Base-by-base conservation (phyloP, 1,140 invertebrate species). In the Drosophila sp. region DNA sequence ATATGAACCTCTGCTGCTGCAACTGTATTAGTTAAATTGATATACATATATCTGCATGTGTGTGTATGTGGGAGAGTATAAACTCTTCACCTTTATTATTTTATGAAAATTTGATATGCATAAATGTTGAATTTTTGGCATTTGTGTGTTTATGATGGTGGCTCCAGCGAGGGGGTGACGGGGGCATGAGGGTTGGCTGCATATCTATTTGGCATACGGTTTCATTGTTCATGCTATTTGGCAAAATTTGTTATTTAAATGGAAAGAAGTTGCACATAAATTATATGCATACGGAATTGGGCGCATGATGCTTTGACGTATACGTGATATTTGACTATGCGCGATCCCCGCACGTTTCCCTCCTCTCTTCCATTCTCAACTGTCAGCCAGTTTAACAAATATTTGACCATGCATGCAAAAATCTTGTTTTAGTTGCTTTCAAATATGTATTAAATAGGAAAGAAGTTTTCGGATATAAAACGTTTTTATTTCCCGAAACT, bases 21-120 rank as follows among this genome's bases (percentile, higher is more conserved):
- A 61, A 66, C 65, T 51, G 36, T 65, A 59, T 73, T 81, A 64
- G 72, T 62, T 54, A 66, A 57, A 65, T 38, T 48, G 13, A 43
- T 14, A 8, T 7, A 14, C 6, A 50, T 3, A 21, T 45, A 14
- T 21, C 48, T 64, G 40, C 61, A 41, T 63, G 32, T 77, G 38
- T 64, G 38, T 45, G 7, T 45, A 18, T 50, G 9, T 63, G 45
- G 36, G 18, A 58, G 58, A 38, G 21, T 62, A 38, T 72, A 63
- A 73, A 69, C 72, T 72, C 77, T 82, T 74, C 72, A 76, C 64
- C 75, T 86, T 87, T 87, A 87, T 87, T 87, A 80, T 89, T 83
- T 89, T 87, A 79, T 71, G 61, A 83, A 73, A 89, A 82, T 87
- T 69, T 48, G 63, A 72, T 78, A 53, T 66, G 57, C 54, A 54